A percentile compares a stretch with the other conserved stretches of the same genome.
These are phyloP conservation scores for Luffia ferchaultella DNA, from an alignment of 2,888 invertebrate species.

Conservation along the genomic window DNA sequence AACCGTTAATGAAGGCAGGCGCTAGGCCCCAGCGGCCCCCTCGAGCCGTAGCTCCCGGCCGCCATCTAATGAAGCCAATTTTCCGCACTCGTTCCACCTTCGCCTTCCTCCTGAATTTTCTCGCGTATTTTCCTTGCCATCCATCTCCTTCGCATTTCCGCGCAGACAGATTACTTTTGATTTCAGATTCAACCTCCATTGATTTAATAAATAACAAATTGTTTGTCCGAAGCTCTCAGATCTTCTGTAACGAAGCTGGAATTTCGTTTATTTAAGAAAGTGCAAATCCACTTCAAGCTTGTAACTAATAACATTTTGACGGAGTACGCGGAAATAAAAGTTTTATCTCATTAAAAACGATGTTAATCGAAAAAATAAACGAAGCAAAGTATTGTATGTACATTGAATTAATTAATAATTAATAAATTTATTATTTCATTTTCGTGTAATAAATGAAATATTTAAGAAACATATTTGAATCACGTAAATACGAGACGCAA, in stretches of 20 bases:
- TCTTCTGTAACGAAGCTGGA: not conserved
- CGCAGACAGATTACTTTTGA: constrained; percentile 57
- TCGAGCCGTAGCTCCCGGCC: constrained; percentile 24
- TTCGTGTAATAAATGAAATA: too few species aligned
- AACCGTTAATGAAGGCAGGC: not conserved
- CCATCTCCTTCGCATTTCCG: constrained; percentile 53
- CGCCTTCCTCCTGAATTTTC: constrained; percentile 56
- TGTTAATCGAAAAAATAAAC: too few species aligned
- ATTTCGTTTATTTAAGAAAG: not conserved
- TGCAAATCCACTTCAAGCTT: not conserved
- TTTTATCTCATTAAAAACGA: too few species aligned
- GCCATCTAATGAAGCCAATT: constrained; percentile 64
- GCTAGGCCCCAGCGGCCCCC: not conserved
- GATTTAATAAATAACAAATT: constrained; percentile 41
- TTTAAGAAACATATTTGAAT: too few species aligned
- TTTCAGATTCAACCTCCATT: constrained; percentile 51
- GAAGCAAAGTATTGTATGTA: too few species aligned
- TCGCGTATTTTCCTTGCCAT: constrained; percentile 58
- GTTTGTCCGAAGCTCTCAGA: constrained; percentile 15
- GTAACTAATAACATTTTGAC: not conserved
- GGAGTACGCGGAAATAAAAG: not conserved
- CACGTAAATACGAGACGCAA: too few species aligned
- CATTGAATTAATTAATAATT: too few species aligned
- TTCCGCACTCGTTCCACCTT: constrained; percentile 49
- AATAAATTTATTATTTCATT: too few species aligned